Evolutionary conservation across 2,888 invertebrate species (phyloP), one percentile per base, ranked within the genome.

Genomic region (Cecidostiba fungosa): DNA sequence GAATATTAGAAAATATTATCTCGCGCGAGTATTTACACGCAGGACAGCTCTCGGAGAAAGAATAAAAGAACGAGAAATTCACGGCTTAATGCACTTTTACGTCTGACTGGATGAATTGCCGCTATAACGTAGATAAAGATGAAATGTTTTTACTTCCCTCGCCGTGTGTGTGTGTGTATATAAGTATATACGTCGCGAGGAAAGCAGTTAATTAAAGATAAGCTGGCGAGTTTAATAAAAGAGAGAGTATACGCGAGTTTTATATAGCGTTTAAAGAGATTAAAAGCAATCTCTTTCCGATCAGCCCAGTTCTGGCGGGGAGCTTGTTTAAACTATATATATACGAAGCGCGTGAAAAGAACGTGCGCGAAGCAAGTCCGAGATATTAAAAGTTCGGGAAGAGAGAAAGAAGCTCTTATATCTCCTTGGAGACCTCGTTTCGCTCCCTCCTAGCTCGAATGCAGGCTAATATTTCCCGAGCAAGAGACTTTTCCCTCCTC

Each of bases 321-420:
- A 23, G 66, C 16, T 66, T 66, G 14, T 66, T 66, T 66, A 66
- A 66, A 26, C 29, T 66, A 3, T 14, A 6, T 19, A 76, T 19
- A n/a, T 26, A 14, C 39, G 39, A 32, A 74, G 43, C 19, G 66
- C 26, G n/a, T n/a, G 50, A 23, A 66, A 26, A 36, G 39, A 26
- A 62, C 12, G 47, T 66, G n/a, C 43, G 26, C 14, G 29, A 66
- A 69, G 32, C 19, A 79, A 69, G 26, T 79, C 69, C 47, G 50
- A 79, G 36, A 79, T 79, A 79, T 73, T 80, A 72, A 80, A 80
- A 36, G 50, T 50, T 26, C 6, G 43, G 50, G 19, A 39, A 50
- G 50, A 16, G n/a, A 59, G 59, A 23, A 0, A 50, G 8, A 32
- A 16, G 26, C n/a, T 47, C 29, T 29, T 54, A 47, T 50, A 72